Conservation (phyloP, 1,140 invertebrate genomes). For the Drosophila ironensis region DNA sequence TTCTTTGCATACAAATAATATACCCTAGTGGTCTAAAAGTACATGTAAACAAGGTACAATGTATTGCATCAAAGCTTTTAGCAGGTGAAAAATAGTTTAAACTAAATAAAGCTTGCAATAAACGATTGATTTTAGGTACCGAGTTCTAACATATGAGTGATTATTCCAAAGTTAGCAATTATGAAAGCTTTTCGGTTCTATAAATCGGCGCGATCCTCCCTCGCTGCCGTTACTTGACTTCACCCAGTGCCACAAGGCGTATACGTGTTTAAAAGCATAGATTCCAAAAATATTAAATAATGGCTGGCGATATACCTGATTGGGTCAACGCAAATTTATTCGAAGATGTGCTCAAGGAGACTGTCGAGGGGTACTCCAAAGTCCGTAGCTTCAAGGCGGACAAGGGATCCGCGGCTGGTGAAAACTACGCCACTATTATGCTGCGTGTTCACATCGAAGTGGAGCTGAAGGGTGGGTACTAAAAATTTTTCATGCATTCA, state of each 20-base stretch:
- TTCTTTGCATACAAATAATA: no score
- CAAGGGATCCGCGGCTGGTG: slow-evolving; percentile 44
- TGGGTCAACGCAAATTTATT: slow-evolving; percentile 58
- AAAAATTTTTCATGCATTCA: no score
- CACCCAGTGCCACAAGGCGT: background rate
- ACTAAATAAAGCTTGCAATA: background rate
- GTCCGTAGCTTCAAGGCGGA: slow-evolving; percentile 48
- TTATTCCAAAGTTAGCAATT: background rate
- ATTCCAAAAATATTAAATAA: slow-evolving; percentile 1
- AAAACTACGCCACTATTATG: slow-evolving; percentile 65
- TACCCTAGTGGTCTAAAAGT: no score
- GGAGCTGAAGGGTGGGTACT: slow-evolving; percentile 57
- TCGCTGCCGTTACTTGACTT: background rate
- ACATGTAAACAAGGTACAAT: no score
- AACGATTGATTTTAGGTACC: background rate
- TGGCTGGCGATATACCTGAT: slow-evolving; percentile 42
- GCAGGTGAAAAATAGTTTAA: no score
- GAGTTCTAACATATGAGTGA: background rate
- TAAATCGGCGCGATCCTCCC: slow-evolving; percentile 17
- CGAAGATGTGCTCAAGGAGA: slow-evolving; percentile 46
- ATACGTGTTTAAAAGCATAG: background rate
- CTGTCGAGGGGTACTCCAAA: slow-evolving; percentile 44
- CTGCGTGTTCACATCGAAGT: slow-evolving; percentile 54
- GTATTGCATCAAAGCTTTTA: no score
- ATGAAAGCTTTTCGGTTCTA: slow-evolving; percentile 19